Base-by-base conservation (phyloP, 2,888 invertebrate genomes). In the Aphrophora alni region DNA sequence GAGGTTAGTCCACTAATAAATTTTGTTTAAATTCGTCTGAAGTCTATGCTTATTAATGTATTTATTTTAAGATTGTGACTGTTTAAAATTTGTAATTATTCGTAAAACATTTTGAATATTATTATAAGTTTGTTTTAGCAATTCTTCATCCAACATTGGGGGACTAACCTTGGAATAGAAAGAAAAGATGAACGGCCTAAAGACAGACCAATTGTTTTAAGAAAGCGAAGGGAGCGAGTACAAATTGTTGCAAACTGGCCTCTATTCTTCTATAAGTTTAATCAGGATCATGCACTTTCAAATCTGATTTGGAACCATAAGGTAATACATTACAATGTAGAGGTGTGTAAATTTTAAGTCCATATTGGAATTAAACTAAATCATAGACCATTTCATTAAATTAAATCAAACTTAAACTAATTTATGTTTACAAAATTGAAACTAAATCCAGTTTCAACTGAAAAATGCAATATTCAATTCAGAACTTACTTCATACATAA, bases 231-330 rank as follows among this genome's bases (percentile, higher is more conserved):
- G 26, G 97, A 98, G 88, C 89, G 95, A 82, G 93, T 98, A 82
- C 97, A 97, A 89, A 93, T 95, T 76, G 93, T 93, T 86, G 94
- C 95, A 25, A 98, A 98, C 89, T 98, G 98, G 96, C 92, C 93
- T 76, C 90, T 97, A 84, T 98, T 99, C 90, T 99, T 97, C 89
- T 97, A 96, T 89, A 95, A 97, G 89, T 99, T 99, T 89, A 93
- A 93, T 87, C 93, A 93, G 87, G 98, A 99, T 89, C 99, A 99
- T 88, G 94, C 96, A 80, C 92, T 97, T 88, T 97, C 99, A 0
- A 98, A 99, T 90, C 91, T 99, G 68, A 98, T 99, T 86, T 99
- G 99, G 99, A 99, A 99, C 88, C 98, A 98, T 87, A 98, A 98
- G 89, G 96, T 95, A 86, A 87, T 80, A 44, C 80, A 17, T 71